A percentile compares a stretch with the other conserved stretches of the same genome.
Evolutionary conservation across 2,797 vertebrate species (phyloP).

Genomic region (Fratercula arctica): DNA sequence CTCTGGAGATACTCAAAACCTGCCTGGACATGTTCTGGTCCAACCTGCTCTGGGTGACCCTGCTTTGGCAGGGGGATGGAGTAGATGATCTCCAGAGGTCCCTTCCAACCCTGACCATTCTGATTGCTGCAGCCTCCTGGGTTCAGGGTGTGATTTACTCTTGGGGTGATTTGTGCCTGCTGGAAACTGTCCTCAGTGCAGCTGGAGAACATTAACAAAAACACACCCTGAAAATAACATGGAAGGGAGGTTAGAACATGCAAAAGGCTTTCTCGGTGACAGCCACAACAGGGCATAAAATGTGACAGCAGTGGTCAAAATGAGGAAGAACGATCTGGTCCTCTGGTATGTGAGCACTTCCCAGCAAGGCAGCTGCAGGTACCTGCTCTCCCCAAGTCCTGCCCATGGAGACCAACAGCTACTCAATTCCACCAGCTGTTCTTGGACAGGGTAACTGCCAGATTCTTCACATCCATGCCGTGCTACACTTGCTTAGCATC

Average conservation of each 20-base stretch:
- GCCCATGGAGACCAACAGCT: background rate
- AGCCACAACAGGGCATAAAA: background rate
- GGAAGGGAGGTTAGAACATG: background rate
- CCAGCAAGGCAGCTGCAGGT: too few relatives aligned
- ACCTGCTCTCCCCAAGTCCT: background rate
- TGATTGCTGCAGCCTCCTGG: background rate
- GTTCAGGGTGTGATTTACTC: background rate
- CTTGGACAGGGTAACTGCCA: background rate
- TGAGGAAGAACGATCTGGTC: background rate
- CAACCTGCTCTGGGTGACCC: background rate
- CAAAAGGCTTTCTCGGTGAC: background rate
- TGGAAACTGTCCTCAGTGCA: background rate
- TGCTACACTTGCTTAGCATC: background rate
- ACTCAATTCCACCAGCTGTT: background rate
- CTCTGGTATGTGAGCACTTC: rapidly evolving
- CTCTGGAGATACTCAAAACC: background rate
- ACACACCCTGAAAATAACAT: background rate
- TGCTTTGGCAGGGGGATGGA: background rate
- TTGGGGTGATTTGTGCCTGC: background rate
- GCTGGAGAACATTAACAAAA: background rate
- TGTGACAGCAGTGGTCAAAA: background rate
- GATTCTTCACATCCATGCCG: background rate
- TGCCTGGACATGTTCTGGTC: background rate
- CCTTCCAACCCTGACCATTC: background rate
- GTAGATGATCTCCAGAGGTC: background rate